Evolutionary conservation across 2,113 vertebrate genomes (phyloP), one percentile per base, ranked within the genome.

Genomic region (Noturus placidus): DNA sequence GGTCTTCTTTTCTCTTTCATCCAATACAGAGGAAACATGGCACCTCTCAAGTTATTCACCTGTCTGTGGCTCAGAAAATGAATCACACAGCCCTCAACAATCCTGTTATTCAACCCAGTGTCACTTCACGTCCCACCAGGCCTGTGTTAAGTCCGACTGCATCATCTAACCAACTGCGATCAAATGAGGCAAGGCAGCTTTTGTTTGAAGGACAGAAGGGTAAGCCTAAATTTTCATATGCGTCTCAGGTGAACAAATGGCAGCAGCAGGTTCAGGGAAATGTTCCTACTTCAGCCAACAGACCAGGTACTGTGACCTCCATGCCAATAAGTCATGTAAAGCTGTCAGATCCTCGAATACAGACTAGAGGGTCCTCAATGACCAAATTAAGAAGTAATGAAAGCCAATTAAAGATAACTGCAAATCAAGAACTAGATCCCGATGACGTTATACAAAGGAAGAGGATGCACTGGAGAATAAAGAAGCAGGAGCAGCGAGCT

Each of bases 401-500:
- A 59, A 76, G 50, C 14, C 74, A 63, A 27, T 70, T 22, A 1
- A 57, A 52, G 59, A 80, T 54, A 9, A 35, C 9, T 0, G 7
- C 86, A 59, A 86, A 93, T 61, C 90, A 87, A 0, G 92, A 92
- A 25, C 92, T 94, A 88, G 88, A 92, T 0, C 90, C 95, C 20
- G 95, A 95, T 52, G 94, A 94, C 59, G 92, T 94, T 46, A 85
- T 95, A 88, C 92, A 85, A 91, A 94, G 93, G 88, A 95, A 94
- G 88, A 88, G 95, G 63, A 95, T 95, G 90, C 95, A 94, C 65
- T 96, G 95, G 95, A 94, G 95, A 89, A 89, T 96, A 35, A 96
- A 95, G 61, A 96, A 96, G 92, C 95, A 96, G 89, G 94, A 96
- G 81, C 95, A 96, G 87, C 93, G 95, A 89, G 95, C 94, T 54